Conservation (phyloP, 2,797 vertebrate genomes). For the Microctenopoma stevenorrisi region DNA sequence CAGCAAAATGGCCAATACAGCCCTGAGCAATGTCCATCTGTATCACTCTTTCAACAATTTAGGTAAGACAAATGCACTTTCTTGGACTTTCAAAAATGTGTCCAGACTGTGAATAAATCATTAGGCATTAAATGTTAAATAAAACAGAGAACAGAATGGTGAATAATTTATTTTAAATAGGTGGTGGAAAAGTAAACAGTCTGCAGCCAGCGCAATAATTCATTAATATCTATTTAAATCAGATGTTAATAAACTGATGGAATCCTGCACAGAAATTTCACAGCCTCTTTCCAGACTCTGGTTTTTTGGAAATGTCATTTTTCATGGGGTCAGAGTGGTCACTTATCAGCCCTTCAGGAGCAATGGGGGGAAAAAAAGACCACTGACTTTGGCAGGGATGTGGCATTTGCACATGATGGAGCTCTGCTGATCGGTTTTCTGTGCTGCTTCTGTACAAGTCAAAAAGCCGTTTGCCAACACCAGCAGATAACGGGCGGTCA, state of each 20-base stretch:
- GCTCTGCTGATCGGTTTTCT: not conserved
- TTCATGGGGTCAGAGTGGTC: not conserved
- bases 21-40: conserved; percentile 72
- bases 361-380: not conserved
- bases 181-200: conserved; percentile 79
- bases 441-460: not conserved
- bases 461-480: not conserved
- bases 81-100: conserved; percentile 73
- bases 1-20: conserved; percentile 62
- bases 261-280: conserved; percentile 2
- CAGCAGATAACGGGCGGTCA: too few species aligned
- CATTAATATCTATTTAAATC: conserved; percentile 80
- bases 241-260: conserved; percentile 69
- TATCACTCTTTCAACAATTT: conserved; percentile 64
- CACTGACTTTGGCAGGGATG: not conserved
- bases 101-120: conserved; percentile 79
- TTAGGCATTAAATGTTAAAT: conserved; percentile 82
- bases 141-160: conserved; percentile 73
- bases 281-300: not conserved
- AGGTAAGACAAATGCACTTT: conserved; percentile 71
- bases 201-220: conserved; percentile 67
- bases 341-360: not conserved
- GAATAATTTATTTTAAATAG: conserved; percentile 79
- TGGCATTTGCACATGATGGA: not conserved
- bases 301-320: conserved; percentile 4